These are phyloP conservation scores for Vanessa atalanta DNA, from an alignment of 1,140 invertebrate species.

Conservation along the genomic window DNA sequence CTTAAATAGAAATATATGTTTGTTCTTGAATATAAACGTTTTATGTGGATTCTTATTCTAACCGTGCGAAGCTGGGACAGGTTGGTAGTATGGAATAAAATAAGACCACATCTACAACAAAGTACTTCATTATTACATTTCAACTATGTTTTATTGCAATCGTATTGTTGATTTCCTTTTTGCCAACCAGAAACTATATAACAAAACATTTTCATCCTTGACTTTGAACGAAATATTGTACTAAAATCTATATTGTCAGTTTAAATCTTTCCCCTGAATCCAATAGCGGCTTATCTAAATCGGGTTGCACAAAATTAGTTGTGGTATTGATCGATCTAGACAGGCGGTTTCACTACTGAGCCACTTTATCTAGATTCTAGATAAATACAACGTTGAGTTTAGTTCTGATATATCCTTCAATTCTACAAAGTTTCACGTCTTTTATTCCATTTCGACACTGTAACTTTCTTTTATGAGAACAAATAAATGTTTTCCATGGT, in stretches of 20 bases:
- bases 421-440: background rate
- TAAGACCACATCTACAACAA: too few species aligned
- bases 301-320: conserved; percentile 21
- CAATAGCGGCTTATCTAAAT: conserved; percentile 4
- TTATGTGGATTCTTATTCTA: too few species aligned
- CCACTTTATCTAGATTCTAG: conserved; percentile 18
- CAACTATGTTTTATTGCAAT: too few species aligned
- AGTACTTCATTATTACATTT: too few species aligned
- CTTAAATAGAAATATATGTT: too few species aligned
- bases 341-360: conserved; percentile 11
- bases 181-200: too few species aligned
- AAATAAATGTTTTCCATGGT: background rate
- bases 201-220: too few species aligned
- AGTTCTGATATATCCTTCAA: conserved; percentile 6
- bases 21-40: too few species aligned
- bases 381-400: conserved; percentile 24
- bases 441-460: background rate
- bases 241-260: background rate
- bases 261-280: background rate
- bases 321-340: conserved; percentile 22
- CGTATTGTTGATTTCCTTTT: too few species aligned
- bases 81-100: too few species aligned
- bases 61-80: too few species aligned
- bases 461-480: background rate
- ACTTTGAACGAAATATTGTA: background rate